These are phyloP conservation scores for Coleophora deauratella DNA, from an alignment of 2,888 invertebrate species.

Conservation along the genomic window DNA sequence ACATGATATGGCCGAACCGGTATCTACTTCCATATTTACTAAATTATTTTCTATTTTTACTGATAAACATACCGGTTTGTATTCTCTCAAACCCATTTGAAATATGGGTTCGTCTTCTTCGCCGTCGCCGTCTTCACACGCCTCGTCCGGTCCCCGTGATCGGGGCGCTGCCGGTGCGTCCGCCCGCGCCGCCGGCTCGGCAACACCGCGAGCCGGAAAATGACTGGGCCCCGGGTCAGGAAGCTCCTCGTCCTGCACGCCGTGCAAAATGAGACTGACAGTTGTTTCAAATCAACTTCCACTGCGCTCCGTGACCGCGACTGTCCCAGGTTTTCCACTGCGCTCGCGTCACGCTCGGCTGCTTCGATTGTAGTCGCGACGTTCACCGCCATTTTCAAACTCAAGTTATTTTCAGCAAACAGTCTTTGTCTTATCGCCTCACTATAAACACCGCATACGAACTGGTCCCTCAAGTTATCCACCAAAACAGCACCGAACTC, in stretches of 20 bases:
- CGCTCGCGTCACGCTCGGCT: constrained; percentile 3
- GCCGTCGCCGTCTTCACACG: neutral
- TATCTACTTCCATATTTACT: constrained; percentile 9
- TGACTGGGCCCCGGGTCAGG: no score
- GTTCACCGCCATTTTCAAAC: neutral
- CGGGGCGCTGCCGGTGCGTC: neutral
- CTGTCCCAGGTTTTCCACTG: constrained; percentile 1
- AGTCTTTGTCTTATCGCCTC: constrained; percentile 4
- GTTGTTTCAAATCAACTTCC: neutral
- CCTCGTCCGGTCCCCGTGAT: neutral
- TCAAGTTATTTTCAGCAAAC: neutral
- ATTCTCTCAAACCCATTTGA: constrained; percentile 7
- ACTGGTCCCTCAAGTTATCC: neutral
- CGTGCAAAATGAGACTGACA: neutral
- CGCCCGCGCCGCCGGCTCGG: neutral
- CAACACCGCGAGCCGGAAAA: no score
- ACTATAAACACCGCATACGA: constrained; percentile 3
- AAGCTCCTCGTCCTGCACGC: neutral
- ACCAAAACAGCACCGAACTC: neutral
- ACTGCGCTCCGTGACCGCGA: neutral
- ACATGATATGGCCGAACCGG: constrained; percentile 10
- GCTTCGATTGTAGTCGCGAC: constrained; percentile 1
- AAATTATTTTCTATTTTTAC: constrained; percentile 1
- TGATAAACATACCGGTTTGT: constrained; percentile 6
- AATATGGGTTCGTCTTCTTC: constrained; percentile 5